Base-by-base conservation (phyloP, 2,888 invertebrate species). In the Arrhopalites spinosus region DNA sequence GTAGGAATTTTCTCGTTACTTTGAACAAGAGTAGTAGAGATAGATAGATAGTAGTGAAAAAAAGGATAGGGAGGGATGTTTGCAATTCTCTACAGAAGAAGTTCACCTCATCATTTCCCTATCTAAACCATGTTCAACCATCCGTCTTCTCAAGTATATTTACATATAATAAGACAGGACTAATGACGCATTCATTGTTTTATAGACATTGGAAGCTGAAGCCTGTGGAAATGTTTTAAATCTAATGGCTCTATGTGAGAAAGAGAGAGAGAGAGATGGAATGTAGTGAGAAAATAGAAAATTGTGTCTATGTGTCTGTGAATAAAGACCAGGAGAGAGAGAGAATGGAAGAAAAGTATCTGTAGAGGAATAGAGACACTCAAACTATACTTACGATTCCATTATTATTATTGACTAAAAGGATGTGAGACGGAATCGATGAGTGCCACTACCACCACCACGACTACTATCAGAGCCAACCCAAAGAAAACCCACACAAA, bases 401-500 rank as follows among this genome's bases (percentile, higher is more conserved):
- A 59, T 59, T 59, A 59, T 59, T 59, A 59, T 59, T 59, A 59
- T 59, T 59, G 59, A 59, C 59, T 59, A 23, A 59, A 59, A 59
- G 59, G 59, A 59, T 59, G 20, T 23, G 25, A 59, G 59, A 20
- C 59, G 7, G 59, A 59, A 59, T 53, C 53, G n/a, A 53, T 53
- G 53, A 13, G 8, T 53, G 45, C 8, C n/a, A 15, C 45, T 45
- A 45, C 45, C 15, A 15, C 8, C 7, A 45, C 45, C 7, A 45
- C 15, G 45, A 11, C n/a, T n/a, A n/a, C n/a, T 36, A 36, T 11
- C 36, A 3, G 3, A 36, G 20, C 50, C 50, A 50, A 20, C 15
- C 45, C 45, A 45, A 15, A 45, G 8, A 7, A 45, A 15, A 45
- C 45, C 45, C 7, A 45, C 7, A 7, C 45, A 53, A 3, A 17